Evolutionary conservation across 2,888 invertebrate genomes (phyloP), one percentile per base, ranked within the genome.

Genomic region (Nomada hirtipes): DNA sequence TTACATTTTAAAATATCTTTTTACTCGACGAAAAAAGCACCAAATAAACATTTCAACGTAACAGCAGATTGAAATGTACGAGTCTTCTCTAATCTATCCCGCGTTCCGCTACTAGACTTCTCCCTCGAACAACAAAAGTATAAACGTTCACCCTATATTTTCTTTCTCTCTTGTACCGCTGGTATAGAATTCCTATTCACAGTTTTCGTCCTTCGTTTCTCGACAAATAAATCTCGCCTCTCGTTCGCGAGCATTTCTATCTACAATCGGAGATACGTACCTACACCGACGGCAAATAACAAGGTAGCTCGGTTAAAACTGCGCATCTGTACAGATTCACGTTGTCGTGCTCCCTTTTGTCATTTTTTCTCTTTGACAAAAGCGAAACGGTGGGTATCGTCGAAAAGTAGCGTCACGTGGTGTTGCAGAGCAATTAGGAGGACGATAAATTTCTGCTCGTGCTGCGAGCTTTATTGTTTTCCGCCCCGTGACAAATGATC

Each of bases 401-500:
- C 44, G 57, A 69, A 81, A 73, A 64, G 53, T 47, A 42, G 60
- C 70, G 68, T 53, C 53, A 18, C 53, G 13, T 20, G 13, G 23
- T 71, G 44, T 52, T 50, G 59, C 67, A 26, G 55, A 50, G 63
- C 77, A 29, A 83, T 85, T 80, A 84, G 70, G 53, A 69, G 57
- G 71, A 55, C 79, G 73, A 85, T 80, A 76, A 84, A 82, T 84
- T 74, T 61, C 53, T 67, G 53, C 60, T 44, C 73, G 60, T 60
- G 68, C n/a, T 50, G 20, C 29, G 57, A 55, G 65, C 76, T 80
- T 83, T 84, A 85, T 85, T 79, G 82, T 84, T 85, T 73, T 61
- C 79, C 52, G 64, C 42, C 55, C 60, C 15, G 68, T 76, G 77
- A 84, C 70, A 71, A 82, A 84, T 79, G 78, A 84, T 77, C 69